Conservation (phyloP, 2,113 vertebrate genomes). For the Talpa occidentalis region DNA sequence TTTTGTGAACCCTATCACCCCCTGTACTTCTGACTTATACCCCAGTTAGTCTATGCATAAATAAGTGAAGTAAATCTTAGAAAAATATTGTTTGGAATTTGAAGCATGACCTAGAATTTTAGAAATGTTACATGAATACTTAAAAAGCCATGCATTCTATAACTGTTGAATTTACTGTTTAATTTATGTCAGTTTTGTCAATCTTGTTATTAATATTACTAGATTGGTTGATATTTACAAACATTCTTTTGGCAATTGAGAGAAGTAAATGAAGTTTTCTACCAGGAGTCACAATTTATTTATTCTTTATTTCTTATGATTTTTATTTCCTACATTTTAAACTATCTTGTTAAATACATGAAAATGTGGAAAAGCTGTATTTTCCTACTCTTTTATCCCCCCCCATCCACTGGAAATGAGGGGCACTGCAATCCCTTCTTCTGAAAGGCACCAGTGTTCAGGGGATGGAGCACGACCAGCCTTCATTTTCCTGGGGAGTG, state of each 20-base stretch:
- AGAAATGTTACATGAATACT: neutral
- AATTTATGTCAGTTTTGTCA: neutral
- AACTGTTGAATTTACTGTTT: neutral
- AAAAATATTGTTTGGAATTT: neutral
- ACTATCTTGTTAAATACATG: neutral
- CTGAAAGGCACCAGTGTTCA: neutral
- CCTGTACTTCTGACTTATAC: too few relatives aligned
- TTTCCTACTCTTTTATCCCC: neutral
- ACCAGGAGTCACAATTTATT: neutral
- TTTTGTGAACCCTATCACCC: too few relatives aligned
- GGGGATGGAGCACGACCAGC: neutral
- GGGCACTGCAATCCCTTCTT: neutral
- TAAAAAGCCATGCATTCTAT: neutral
- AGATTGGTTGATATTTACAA: neutral
- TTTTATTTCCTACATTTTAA: neutral
- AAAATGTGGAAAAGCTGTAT: neutral
- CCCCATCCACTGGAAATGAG: too few relatives aligned
- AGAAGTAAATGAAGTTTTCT: neutral
- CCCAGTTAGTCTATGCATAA: too few relatives aligned
- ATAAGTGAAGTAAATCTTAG: too few relatives aligned
- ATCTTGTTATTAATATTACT: neutral
- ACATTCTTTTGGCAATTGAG: neutral
- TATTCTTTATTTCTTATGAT: neutral
- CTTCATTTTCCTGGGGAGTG: fast-evolving
- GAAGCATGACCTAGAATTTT: neutral